phyloP scores from a whole-genome alignment of 2,797 vertebrate genomes.

The Danio albolineatus region DNA sequence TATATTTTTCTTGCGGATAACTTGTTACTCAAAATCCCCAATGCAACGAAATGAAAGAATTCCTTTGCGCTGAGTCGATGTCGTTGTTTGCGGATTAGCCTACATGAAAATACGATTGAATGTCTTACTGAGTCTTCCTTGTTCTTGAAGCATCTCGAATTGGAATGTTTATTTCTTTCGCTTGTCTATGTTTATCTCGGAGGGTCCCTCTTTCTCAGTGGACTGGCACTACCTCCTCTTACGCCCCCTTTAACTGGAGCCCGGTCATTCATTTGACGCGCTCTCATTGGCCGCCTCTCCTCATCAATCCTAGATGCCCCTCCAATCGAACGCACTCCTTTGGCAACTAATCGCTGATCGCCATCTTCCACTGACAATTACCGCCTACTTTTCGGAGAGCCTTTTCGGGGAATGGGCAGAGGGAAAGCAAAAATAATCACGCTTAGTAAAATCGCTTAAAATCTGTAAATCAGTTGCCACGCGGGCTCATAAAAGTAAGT shows the following conservation, averaged over 20 bases:
- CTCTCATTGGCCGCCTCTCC: slow-evolving; percentile 84
- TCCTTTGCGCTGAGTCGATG: slow-evolving; percentile 65
- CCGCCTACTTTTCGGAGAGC: slow-evolving; percentile 82
- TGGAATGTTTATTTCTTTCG: slow-evolving; percentile 78
- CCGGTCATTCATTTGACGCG: slow-evolving; percentile 77
- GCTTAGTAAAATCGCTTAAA: slow-evolving; percentile 43
- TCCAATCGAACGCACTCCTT: slow-evolving; percentile 76
- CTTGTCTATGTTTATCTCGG: slow-evolving; percentile 77
- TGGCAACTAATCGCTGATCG: slow-evolving; percentile 82
- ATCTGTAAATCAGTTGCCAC: slow-evolving; percentile 14
- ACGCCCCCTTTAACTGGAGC: slow-evolving; percentile 91
- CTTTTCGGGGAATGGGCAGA: slow-evolving; percentile 65
- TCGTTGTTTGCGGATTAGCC: slow-evolving; percentile 62
- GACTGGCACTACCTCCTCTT: slow-evolving; percentile 84
- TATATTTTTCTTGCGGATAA: slow-evolving; percentile 70
- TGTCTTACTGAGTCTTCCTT: slow-evolving; percentile 76
- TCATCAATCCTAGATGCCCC: slow-evolving; percentile 87
- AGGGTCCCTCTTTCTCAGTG: slow-evolving; percentile 84
- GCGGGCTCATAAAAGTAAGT: background rate
- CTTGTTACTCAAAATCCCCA: slow-evolving; percentile 75
- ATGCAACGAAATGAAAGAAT: slow-evolving; percentile 70
- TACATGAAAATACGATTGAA: slow-evolving; percentile 71
- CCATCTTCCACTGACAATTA: slow-evolving; percentile 84
- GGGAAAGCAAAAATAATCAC: slow-evolving; percentile 59
- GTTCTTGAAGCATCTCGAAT: slow-evolving; percentile 77